Base-by-base conservation (phyloP, 2,797 vertebrate species). In the Clamator glandarius region DNA sequence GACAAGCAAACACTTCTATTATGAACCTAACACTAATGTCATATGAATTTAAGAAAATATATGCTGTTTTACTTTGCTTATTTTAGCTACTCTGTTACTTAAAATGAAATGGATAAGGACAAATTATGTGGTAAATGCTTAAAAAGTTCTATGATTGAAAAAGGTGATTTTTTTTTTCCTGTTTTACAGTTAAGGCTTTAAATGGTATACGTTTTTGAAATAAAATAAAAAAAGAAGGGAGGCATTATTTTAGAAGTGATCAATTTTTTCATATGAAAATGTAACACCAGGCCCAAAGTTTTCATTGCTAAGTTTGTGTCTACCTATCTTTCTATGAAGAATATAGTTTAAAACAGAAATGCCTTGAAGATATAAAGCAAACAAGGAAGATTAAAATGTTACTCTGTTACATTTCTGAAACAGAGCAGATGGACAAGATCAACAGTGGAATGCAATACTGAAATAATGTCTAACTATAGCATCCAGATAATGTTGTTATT, bases 401-500 rank as follows among this genome's bases (percentile, higher is more conserved):
- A 74, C 84, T n/a, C 42, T 78, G 35, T 82, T 79, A 39, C 29
- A 11, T 25, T 51, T 94, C 69, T 95, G 64, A 93, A 93, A 67
- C 55, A 29, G 92, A 94, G 24, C 50, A 92, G 31, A 39, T 61
- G 42, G 88, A 89, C 29, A 48, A 91, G 59, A 80, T 31, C 51
- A 77, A 66, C 28, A 81, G 15, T 25, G 17, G 14, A 54, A 76
- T 15, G 86, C 14, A 89, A 72, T 68, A 61, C 33, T 92, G 61
- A 86, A 90, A 76, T 50, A 92, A 70, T 33, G 61, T 72, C 88
- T 95, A 66, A 63, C 88, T 81, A 81, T 72, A 58, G 52, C 58
- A 93, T 69, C 24, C 57, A 95, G 66, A 64, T 94, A 89, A 96
- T 76, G 23, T 81, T 83, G 44, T 70, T 66, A 61, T 11, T 92